A percentile compares a stretch with the other conserved stretches of the same genome.
phyloP scores from a whole-genome alignment of 2,113 vertebrate genomes.

The Eulacestoma nigropectus region DNA sequence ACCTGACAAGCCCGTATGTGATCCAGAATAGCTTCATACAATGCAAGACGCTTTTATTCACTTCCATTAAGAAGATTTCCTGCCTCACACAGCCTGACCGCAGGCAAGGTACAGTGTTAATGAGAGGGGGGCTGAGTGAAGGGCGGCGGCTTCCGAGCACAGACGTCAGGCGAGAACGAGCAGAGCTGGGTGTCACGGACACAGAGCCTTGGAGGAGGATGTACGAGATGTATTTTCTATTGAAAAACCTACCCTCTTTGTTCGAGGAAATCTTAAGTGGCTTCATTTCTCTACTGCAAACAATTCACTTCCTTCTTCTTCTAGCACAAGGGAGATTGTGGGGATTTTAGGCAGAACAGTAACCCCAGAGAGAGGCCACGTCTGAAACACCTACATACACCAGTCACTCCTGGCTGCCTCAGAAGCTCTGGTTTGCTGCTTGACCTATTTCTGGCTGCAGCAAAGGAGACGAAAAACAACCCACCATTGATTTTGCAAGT shows the following conservation, averaged over 20 bases:
- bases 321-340: background rate
- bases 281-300: conserved; percentile 45
- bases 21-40: background rate
- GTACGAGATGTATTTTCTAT: background rate
- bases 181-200: background rate
- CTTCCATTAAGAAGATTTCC: background rate
- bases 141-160: background rate
- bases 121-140: background rate
- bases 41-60: background rate
- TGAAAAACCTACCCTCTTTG: background rate
- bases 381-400: conserved; percentile 32
- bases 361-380: conserved; percentile 49
- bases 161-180: background rate
- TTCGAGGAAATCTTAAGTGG: conserved; percentile 7
- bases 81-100: background rate
- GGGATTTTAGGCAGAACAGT: conserved; percentile 22
- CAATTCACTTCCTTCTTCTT: conserved; percentile 52
- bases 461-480: background rate
- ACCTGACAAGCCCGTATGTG: background rate
- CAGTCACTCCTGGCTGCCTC: conserved; percentile 26
- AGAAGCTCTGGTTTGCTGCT: conserved; percentile 3
- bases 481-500: background rate
- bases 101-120: background rate
- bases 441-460: conserved; percentile 56
- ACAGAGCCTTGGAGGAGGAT: background rate